Base-by-base conservation (phyloP, 2,888 invertebrate species). In the Pharmacophagus antenor region DNA sequence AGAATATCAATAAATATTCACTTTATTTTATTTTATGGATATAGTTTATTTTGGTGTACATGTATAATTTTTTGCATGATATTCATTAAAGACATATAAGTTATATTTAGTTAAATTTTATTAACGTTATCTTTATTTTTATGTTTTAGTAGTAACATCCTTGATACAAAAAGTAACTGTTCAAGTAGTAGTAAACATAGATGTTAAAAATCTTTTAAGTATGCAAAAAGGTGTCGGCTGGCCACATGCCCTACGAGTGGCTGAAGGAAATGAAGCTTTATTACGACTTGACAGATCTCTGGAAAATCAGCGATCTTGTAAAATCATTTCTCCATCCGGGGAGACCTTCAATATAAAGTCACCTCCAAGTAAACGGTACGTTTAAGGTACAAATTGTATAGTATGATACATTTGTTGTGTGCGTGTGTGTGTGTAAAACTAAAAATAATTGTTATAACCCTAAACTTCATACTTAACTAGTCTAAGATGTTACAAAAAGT, bases 191-290 rank as follows among this genome's bases (percentile, higher is more conserved):
- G 64, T 73, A 0, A 71, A 72, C 21, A 60, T 87, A 10, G 62
- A 70, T 2, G 64, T 85, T 48, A 67, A 72, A 1, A 78, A 83
- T 63, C 72, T 79, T 2, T 70, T 85, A 21, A 71, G 73, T 21
- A 79, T 87, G 75, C 85, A 85, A 61, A 73, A 74, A 42, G 89
- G 89, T 0, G 65, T 84, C 31, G 88, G 86, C 2, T 85, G 84
- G 85, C 89, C 89, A 0, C 64, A 74, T 10, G 46, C 65, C 3
- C 68, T 90, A 18, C 59, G 73, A 8, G 81, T 88, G 1, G 73
- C 72, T 0, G 71, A 72, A 55, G 87, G 88, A 0, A 80, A 87
- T 57, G 85, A 85, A 41, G 86, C 83, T 2, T 70, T 85, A 15
- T 67, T 90, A 64, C 82, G 77, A 57, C 67, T 89, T 22, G 68